A percentile compares a stretch with the other conserved stretches of the same genome.
phyloP scores from a whole-genome alignment of 1,140 invertebrate species.

The Ceratitis capitata region DNA sequence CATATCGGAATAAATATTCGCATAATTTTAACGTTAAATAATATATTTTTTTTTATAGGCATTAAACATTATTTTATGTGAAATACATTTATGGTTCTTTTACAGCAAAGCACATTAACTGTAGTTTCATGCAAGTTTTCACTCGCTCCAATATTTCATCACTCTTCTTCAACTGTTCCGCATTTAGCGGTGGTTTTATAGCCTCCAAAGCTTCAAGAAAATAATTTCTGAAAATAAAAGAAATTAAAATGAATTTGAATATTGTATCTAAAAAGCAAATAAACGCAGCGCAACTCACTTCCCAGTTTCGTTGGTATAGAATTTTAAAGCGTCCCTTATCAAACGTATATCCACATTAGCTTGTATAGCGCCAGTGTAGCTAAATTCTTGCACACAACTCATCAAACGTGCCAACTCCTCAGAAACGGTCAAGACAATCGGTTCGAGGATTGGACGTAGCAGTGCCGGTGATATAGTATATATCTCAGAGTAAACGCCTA shows the following conservation, averaged over 20 bases:
- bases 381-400: conserved; percentile 72
- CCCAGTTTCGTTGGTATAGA: conserved; percentile 62
- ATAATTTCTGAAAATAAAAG: conserved; percentile 51
- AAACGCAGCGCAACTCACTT: conserved; percentile 49
- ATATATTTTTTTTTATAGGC: background rate
- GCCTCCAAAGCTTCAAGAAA: conserved; percentile 63
- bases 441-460: conserved; percentile 79
- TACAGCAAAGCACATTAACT: conserved; percentile 63
- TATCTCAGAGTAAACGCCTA: conserved; percentile 93
- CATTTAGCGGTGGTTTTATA: conserved; percentile 58
- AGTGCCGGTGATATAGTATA: conserved; percentile 78
- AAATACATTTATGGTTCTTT: conserved; percentile 54
- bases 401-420: conserved; percentile 90
- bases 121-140: conserved; percentile 64
- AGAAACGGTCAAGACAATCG: conserved; percentile 89
- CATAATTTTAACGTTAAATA: background rate
- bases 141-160: conserved; percentile 62
- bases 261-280: background rate
- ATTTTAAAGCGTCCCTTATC: conserved; percentile 56
- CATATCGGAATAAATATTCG: conserved; percentile 23
- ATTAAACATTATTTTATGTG: background rate
- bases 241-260: background rate
- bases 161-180: conserved; percentile 57
- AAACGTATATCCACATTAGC: conserved; percentile 61
- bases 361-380: conserved; percentile 60